A percentile compares a stretch with the other conserved stretches of the same genome.
Conservation (phyloP, 2,797 vertebrate genomes). For the Rousettus madagascariensis region DNA sequence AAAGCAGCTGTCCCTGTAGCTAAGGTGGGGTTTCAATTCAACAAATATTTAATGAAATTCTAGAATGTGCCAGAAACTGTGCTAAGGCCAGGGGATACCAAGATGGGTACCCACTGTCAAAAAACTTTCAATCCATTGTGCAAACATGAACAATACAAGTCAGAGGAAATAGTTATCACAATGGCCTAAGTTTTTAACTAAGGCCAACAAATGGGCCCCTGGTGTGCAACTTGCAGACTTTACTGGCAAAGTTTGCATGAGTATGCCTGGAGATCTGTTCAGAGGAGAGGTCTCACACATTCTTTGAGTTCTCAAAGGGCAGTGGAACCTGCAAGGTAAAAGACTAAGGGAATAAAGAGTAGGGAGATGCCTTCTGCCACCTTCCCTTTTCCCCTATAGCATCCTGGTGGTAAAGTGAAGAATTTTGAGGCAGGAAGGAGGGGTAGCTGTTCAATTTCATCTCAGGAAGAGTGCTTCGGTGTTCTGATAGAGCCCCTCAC, state of each 20-base stretch:
- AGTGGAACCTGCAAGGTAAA: not conserved
- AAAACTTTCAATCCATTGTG: not conserved
- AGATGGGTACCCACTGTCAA: not conserved
- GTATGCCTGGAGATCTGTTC: not conserved
- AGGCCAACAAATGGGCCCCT: not conserved
- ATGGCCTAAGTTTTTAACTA: not conserved
- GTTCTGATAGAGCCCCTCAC: not conserved
- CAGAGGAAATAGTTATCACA: not conserved
- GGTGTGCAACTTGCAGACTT: not conserved
- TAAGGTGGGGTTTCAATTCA: not conserved
- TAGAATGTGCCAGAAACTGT: slow-evolving; percentile 7
- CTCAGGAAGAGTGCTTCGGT: not conserved
- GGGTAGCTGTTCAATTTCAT: not conserved
- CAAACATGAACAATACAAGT: not conserved
- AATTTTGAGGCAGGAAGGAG: not conserved
- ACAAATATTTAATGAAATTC: not conserved
- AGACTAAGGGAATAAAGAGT: not conserved
- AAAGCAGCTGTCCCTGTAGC: not conserved
- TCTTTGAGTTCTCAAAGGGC: not conserved
- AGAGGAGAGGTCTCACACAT: rapidly evolving
- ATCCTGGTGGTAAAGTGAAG: not conserved
- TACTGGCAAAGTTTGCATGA: not conserved
- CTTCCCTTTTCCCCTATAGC: not conserved
- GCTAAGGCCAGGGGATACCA: not conserved
- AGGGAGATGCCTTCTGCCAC: not conserved